Evolutionary conservation across 1,140 invertebrate genomes (phyloP).

Genomic region (Homarus americanus): DNA sequence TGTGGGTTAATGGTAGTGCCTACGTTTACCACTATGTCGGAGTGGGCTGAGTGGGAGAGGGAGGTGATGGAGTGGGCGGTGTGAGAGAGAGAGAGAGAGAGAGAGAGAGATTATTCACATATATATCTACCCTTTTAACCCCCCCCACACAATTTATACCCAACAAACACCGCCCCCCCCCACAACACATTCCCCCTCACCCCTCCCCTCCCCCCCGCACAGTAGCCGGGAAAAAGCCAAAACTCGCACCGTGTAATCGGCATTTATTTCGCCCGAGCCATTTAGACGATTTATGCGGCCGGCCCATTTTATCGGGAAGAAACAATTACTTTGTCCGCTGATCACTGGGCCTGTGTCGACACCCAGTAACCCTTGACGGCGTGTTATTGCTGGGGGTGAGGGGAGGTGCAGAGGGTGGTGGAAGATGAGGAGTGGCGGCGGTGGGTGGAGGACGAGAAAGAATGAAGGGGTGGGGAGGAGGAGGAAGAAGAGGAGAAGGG

Average conservation of each 20-base stretch:
- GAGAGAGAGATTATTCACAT: background rate
- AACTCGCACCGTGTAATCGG: constrained; percentile 30
- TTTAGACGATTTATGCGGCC: constrained; percentile 2
- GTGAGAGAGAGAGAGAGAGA: background rate
- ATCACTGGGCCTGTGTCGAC: background rate
- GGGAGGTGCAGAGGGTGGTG: background rate
- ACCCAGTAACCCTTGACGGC: background rate
- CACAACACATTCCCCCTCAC: too few relatives aligned
- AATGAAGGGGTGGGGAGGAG: background rate
- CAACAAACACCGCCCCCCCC: too few relatives aligned
- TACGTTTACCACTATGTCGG: too few relatives aligned
- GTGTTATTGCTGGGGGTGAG: background rate
- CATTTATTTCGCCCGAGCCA: constrained; percentile 22
- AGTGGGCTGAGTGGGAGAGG: background rate
- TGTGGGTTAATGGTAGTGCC: too few relatives aligned
- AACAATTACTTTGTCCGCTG: background rate
- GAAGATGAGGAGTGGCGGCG: background rate
- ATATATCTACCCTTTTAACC: too few relatives aligned
- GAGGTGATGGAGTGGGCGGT: background rate
- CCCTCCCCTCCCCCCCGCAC: too few relatives aligned
- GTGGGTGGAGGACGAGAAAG: background rate
- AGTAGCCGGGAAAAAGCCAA: background rate
- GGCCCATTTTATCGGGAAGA: background rate
- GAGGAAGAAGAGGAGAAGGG: background rate
- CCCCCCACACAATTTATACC: too few relatives aligned